A percentile compares a stretch with the other conserved stretches of the same genome.
Conservation (phyloP, 2,797 vertebrate genomes). For the Bovichtus diacanthus region DNA sequence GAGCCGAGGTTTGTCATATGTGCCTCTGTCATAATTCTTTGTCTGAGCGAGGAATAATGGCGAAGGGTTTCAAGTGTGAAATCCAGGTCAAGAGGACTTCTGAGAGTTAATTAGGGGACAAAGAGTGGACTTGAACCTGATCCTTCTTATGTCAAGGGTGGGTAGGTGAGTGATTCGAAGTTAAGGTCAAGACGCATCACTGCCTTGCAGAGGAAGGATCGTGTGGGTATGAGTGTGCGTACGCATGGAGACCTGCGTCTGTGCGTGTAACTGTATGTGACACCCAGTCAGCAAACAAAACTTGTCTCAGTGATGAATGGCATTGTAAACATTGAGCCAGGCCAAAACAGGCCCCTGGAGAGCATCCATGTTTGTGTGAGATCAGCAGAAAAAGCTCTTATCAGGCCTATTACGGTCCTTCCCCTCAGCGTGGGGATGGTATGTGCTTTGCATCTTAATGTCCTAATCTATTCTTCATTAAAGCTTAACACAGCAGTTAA, state of each 20-base stretch:
- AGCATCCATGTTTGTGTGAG: slow-evolving; percentile 71
- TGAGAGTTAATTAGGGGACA: slow-evolving; percentile 67
- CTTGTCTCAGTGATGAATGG: slow-evolving; percentile 73
- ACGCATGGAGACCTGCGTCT: slow-evolving; percentile 13
- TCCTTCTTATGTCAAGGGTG: slow-evolving; percentile 51
- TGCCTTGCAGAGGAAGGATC: slow-evolving; percentile 12
- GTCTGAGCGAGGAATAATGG: slow-evolving; percentile 1
- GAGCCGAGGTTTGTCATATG: slow-evolving; percentile 5
- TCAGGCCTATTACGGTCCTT: slow-evolving; percentile 70
- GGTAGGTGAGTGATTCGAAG: slow-evolving; percentile 24
- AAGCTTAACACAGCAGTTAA: slow-evolving; percentile 80
- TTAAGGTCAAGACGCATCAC: slow-evolving; percentile 53
- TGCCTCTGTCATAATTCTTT: slow-evolving; percentile 15
- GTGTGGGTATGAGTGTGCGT: not conserved
- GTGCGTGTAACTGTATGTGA: slow-evolving; percentile 37
- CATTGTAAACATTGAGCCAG: slow-evolving; percentile 69
- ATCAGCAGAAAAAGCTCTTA: slow-evolving; percentile 82
- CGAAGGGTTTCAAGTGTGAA: slow-evolving; percentile 54
- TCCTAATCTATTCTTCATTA: slow-evolving; percentile 85
- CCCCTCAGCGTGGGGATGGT: slow-evolving; percentile 57
- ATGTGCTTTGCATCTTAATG: slow-evolving; percentile 80
- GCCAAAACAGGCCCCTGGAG: slow-evolving; percentile 68
- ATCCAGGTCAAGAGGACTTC: slow-evolving; percentile 57
- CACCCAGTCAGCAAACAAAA: slow-evolving; percentile 60
- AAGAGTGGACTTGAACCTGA: slow-evolving; percentile 59